These are phyloP conservation scores for Semotilus atromaculatus DNA, from an alignment of 2,797 vertebrate genomes.

Conservation along the genomic window DNA sequence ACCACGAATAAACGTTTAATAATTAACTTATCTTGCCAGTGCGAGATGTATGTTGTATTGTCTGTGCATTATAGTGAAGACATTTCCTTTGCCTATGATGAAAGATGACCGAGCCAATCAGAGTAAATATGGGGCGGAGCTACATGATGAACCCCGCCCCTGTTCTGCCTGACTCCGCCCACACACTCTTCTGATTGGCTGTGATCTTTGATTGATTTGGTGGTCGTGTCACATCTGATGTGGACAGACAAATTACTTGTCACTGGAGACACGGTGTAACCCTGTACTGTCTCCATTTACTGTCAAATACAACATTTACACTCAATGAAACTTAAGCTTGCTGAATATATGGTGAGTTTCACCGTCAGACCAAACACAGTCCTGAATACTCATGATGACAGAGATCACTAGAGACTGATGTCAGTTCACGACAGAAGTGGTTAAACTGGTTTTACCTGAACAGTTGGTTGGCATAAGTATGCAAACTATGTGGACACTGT, in stretches of 20 bases:
- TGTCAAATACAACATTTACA: not conserved
- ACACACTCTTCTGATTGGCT: not conserved
- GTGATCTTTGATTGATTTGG: not conserved
- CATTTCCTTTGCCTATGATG: not conserved
- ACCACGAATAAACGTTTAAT: not conserved
- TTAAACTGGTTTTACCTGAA: slow-evolving; percentile 67
- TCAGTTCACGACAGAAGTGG: slow-evolving; percentile 40
- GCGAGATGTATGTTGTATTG: not conserved
- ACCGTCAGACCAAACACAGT: not conserved
- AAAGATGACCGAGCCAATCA: not conserved
- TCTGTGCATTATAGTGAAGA: not conserved
- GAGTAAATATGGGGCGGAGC: not conserved
- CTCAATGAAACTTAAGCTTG: not conserved
- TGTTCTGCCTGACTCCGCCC: too few species aligned
- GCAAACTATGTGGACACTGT: slow-evolving; percentile 64
- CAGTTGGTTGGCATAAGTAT: slow-evolving; percentile 65
- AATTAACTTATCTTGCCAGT: not conserved
- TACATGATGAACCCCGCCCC: too few species aligned
- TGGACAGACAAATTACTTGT: not conserved
- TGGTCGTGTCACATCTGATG: too few species aligned
- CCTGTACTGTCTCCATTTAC: not conserved
- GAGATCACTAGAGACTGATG: not conserved
- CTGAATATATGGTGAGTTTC: slow-evolving; percentile 50
- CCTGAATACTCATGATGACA: slow-evolving; percentile 35
- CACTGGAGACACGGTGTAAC: not conserved